Evolutionary conservation across 2,113 vertebrate genomes (phyloP).

Genomic region (Osmerus eperlanus): DNA sequence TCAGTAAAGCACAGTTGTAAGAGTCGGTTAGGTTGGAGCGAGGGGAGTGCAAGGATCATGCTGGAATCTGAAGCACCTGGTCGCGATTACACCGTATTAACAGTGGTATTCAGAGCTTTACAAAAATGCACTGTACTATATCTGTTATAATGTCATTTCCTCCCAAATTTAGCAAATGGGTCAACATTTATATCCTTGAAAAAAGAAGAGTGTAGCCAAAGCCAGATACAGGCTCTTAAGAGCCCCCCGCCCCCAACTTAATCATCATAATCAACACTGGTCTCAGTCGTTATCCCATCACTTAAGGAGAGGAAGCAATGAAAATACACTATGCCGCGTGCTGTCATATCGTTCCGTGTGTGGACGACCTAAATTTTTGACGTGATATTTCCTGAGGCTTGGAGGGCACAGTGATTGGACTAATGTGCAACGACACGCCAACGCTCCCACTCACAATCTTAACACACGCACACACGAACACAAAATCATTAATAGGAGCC

Average conservation of each 20-base stretch:
- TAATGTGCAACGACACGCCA: slow-evolving; percentile 39
- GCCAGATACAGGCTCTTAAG: not conserved
- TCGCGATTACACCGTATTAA: slow-evolving; percentile 36
- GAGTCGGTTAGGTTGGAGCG: slow-evolving; percentile 5
- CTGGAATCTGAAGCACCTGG: slow-evolving; percentile 23
- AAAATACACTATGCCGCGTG: slow-evolving; percentile 36
- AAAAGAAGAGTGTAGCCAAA: slow-evolving; percentile 15
- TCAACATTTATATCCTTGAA: slow-evolving; percentile 16
- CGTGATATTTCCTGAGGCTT: slow-evolving; percentile 56
- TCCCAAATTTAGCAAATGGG: slow-evolving; percentile 11
- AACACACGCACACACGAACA: slow-evolving; percentile 3
- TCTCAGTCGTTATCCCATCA: slow-evolving; percentile 46
- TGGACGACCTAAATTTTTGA: slow-evolving; percentile 38
- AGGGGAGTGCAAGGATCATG: slow-evolving; percentile 7
- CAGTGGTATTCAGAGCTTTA: slow-evolving; percentile 24
- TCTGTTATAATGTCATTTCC: slow-evolving; percentile 27
- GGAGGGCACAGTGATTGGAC: slow-evolving; percentile 43
- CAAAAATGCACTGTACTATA: slow-evolving; percentile 30
- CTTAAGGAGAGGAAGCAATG: slow-evolving; percentile 40
- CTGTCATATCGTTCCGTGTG: slow-evolving; percentile 37
- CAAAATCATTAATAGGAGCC: not conserved
- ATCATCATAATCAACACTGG: slow-evolving; percentile 22
- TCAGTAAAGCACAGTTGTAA: not conserved
- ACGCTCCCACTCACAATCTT: slow-evolving; percentile 35
- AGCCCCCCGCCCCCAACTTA: not conserved